phyloP scores from a whole-genome alignment of 2,888 invertebrate species.

The Microctonus brassicae region DNA sequence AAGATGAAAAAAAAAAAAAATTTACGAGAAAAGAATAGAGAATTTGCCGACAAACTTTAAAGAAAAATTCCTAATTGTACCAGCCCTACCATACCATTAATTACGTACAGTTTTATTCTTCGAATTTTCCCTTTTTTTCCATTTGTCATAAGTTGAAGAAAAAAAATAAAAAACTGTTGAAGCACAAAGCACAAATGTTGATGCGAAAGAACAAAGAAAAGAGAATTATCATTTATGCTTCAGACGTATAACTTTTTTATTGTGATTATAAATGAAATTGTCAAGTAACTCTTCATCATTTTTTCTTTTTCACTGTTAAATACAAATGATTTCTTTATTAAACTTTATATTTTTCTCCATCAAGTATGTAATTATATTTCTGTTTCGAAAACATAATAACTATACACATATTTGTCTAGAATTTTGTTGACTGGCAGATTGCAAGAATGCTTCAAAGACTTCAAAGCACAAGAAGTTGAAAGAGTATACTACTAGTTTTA shows the following conservation, averaged over 20 bases:
- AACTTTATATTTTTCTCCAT: neutral
- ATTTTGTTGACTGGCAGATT: neutral
- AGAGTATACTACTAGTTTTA: neutral
- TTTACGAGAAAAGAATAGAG: neutral
- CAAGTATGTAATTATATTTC: too few species aligned
- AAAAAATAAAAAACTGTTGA: neutral
- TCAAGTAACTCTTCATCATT: neutral
- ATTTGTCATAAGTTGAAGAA: neutral
- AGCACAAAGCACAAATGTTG: neutral
- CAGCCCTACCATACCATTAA: conserved; percentile 43
- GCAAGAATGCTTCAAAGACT: neutral
- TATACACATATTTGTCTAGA: too few species aligned
- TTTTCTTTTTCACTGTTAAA: neutral
- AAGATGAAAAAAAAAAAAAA: conserved; percentile 11
- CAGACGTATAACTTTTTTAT: neutral
- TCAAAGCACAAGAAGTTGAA: neutral
- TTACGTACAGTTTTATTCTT: conserved; percentile 41
- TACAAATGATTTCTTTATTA: neutral
- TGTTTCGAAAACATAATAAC: too few species aligned
- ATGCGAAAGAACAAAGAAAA: neutral
- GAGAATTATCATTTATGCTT: neutral
- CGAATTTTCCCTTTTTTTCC: conserved; percentile 20
- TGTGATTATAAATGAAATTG: neutral
- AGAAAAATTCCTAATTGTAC: conserved; percentile 45
- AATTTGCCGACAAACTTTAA: conserved; percentile 32